Evolutionary conservation across 2,113 vertebrate genomes (phyloP).

Genomic region (Corythoichthys intestinalis): DNA sequence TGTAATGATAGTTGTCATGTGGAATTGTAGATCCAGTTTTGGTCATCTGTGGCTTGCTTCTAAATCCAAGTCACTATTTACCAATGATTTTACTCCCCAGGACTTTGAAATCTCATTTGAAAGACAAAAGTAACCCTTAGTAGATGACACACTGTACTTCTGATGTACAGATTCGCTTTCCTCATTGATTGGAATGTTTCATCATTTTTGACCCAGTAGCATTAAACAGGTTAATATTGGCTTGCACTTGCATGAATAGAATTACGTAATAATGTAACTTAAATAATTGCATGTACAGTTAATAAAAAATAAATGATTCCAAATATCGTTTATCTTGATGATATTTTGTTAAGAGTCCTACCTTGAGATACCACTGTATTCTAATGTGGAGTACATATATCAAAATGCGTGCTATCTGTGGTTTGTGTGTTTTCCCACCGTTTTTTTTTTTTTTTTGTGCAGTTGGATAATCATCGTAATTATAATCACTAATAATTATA

Average conservation of each 20-base stretch:
- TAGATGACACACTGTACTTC: neutral
- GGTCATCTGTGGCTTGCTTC: no score
- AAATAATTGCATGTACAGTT: neutral
- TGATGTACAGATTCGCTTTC: neutral
- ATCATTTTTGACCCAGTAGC: neutral
- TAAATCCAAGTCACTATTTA: neutral
- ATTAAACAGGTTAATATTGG: neutral
- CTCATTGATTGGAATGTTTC: neutral
- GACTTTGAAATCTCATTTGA: neutral
- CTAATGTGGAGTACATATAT: slow-evolving; percentile 30
- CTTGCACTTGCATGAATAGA: neutral
- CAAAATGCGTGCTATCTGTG: slow-evolving; percentile 57
- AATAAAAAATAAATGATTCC: neutral
- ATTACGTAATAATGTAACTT: neutral
- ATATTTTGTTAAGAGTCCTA: slow-evolving; percentile 5
- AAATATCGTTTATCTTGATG: neutral
- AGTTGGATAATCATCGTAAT: slow-evolving; percentile 33
- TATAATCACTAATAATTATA: slow-evolving; percentile 7
- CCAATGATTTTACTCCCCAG: neutral
- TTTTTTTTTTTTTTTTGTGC: slow-evolving; percentile 13
- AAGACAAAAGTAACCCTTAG: neutral
- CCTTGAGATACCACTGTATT: slow-evolving; percentile 5
- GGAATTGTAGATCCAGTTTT: no score
- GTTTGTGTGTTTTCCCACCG: slow-evolving; percentile 21
- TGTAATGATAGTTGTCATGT: no score